A percentile compares a stretch with the other conserved stretches of the same genome.
Conservation (phyloP, 1,140 invertebrate genomes). For the Zaprionus taronus region DNA sequence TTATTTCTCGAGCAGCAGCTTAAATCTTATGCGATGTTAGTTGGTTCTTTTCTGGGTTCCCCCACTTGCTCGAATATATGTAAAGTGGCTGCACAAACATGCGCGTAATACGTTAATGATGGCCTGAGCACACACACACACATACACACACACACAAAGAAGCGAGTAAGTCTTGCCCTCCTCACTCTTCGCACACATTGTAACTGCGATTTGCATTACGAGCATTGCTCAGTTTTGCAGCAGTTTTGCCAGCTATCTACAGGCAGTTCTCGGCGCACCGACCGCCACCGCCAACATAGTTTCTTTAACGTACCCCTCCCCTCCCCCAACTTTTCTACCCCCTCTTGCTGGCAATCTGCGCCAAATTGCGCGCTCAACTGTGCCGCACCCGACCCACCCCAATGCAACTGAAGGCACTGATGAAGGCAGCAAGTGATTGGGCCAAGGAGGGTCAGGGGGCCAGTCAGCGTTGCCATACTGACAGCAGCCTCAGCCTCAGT, state of each 20-base stretch:
- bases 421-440: background rate
- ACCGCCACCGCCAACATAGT: conserved; percentile 23
- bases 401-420: background rate
- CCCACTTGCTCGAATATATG: conserved; percentile 48
- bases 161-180: background rate
- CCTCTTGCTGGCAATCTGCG: conserved; percentile 68
- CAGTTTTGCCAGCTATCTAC: conserved; percentile 54
- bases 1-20: conserved; percentile 49
- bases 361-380: conserved; percentile 78
- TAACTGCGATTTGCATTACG: conserved; percentile 75
- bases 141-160: conserved; percentile 14
- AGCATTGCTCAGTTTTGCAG: conserved; percentile 66
- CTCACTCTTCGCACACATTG: conserved; percentile 63
- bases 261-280: conserved; percentile 44
- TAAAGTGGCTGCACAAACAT: conserved; percentile 77
- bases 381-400: conserved; percentile 23
- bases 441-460: background rate
- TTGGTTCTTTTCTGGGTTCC: conserved; percentile 6
- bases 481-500: conserved; percentile 1
- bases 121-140: conserved; percentile 28
- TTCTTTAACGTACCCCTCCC: conserved; percentile 9
- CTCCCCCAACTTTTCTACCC: background rate
- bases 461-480: conserved; percentile 9
- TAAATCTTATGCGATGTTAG: conserved; percentile 19
- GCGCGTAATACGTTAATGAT: conserved; percentile 78